A percentile compares a stretch with the other conserved stretches of the same genome.
These are phyloP conservation scores for Saturnia pavonia DNA, from an alignment of 2,888 invertebrate species.

Conservation along the genomic window DNA sequence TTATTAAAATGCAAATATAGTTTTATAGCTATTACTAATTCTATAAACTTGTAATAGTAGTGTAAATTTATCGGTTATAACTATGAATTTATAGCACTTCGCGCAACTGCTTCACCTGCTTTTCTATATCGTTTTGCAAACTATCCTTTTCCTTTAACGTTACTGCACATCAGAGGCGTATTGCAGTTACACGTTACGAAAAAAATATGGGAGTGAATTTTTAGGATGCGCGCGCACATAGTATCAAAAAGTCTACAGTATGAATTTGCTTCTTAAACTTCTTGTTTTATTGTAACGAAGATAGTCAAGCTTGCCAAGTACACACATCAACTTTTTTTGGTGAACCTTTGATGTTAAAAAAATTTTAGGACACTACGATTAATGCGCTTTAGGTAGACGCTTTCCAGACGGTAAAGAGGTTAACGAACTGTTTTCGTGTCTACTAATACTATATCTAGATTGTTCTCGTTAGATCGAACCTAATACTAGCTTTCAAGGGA, in stretches of 20 bases:
- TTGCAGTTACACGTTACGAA: background rate
- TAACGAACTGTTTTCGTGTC: conserved; percentile 58
- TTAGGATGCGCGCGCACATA: too few species aligned
- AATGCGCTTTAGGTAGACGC: conserved; percentile 55
- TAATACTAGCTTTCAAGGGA: conserved; percentile 24
- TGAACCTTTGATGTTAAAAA: too few species aligned
- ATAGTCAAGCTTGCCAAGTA: too few species aligned
- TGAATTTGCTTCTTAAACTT: too few species aligned
- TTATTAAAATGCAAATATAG: background rate
- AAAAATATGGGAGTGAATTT: too few species aligned
- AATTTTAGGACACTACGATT: conserved; percentile 23
- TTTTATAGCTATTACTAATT: background rate
- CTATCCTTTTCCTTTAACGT: too few species aligned
- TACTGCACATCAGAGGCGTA: background rate
- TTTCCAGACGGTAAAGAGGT: conserved; percentile 58
- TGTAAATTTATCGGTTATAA: conserved; percentile 1
- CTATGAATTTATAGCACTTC: conserved; percentile 11
- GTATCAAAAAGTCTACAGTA: too few species aligned
- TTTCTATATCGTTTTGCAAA: background rate
- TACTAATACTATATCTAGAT: conserved; percentile 45
- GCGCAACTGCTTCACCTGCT: too few species aligned
- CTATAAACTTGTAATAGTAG: background rate
- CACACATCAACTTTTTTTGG: too few species aligned
- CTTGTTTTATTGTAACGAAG: too few species aligned
- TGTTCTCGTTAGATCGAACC: conserved; percentile 16